Base-by-base conservation (phyloP, 2,797 vertebrate species). In the Anguilla anguilla region DNA sequence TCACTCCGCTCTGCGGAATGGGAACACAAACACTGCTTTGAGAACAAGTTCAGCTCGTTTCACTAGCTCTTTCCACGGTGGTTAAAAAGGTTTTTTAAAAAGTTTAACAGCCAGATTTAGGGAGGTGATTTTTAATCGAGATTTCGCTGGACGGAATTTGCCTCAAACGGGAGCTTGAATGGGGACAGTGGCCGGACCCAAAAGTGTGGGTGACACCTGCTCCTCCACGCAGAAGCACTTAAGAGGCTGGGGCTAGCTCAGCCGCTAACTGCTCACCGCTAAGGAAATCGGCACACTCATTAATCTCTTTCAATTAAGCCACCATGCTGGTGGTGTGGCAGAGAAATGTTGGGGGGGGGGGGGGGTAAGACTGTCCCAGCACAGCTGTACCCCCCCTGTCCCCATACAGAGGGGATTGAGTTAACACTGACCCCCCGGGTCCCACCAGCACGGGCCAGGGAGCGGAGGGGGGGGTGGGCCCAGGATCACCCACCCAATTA, bases 351-450 rank as follows among this genome's bases (percentile, higher is more conserved):
- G n/a, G n/a, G n/a, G n/a, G n/a, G n/a, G n/a, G 85, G 89, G 90
- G 10, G 85, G 89, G 90, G 90, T 90, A 91, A 89, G 22, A 25
- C 92, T 95, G 95, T 95, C 61, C 17, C 13, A 28, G 43, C 53
- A 83, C 90, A 86, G 84, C 85, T 51, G n/a, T 13, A 11, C 3
- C 46, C 82, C 82, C 82, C 90, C 90, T 87, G 92, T 83, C 85
- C 93, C 92, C 85, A 90, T 87, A 91, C 86, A 87, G 87, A 89
- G 9, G 82, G 72, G 93, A 96, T 95, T 92, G 90, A 94, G 94
- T 96, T 96, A 96, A 87, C 88, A 88, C 74, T 94, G 94, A 95
- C 94, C 95, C 90, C 39, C n/a, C 88, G 86, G 92, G 93, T 93
- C 91, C 88, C 89, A 51, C 51, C 79, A 51, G 4, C 9, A 35